Conservation (phyloP, 2,113 vertebrate genomes). For the Dermatemys mawii region DNA sequence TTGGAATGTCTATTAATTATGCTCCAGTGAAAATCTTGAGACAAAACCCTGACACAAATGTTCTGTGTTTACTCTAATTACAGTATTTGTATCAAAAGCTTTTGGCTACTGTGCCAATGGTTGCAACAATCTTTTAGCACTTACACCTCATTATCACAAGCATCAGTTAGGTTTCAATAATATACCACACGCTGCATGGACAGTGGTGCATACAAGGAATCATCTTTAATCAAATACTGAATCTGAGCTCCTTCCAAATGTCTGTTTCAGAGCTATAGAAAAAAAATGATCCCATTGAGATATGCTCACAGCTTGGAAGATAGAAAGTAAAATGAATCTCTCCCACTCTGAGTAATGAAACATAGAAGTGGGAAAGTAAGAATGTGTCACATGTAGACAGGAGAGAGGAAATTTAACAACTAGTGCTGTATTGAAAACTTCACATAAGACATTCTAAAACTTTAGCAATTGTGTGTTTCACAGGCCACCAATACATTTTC, state of each 20-base stretch:
- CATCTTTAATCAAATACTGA: not conserved
- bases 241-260: not conserved
- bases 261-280: not conserved
- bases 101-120: not conserved
- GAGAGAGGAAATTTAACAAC: not conserved
- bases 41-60: not conserved
- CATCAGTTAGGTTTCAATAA: not conserved
- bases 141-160: not conserved
- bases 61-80: slow-evolving; percentile 4
- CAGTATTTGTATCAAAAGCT: not conserved
- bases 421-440: not conserved
- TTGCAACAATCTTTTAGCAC: not conserved
- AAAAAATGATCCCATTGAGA: not conserved
- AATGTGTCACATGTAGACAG: not conserved
- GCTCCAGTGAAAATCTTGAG: not conserved
- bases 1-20: not conserved
- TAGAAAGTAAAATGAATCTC: not conserved
- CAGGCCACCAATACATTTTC: not conserved
- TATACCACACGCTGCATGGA: not conserved
- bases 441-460: not conserved
- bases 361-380: not conserved
- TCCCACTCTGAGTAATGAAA: not conserved
- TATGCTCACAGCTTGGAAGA: not conserved
- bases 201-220: not conserved
- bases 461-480: not conserved